A percentile compares a stretch with the other conserved stretches of the same genome.
Evolutionary conservation across 1,140 invertebrate genomes (phyloP).

Genomic region (Hylaeus volcanicus): DNA sequence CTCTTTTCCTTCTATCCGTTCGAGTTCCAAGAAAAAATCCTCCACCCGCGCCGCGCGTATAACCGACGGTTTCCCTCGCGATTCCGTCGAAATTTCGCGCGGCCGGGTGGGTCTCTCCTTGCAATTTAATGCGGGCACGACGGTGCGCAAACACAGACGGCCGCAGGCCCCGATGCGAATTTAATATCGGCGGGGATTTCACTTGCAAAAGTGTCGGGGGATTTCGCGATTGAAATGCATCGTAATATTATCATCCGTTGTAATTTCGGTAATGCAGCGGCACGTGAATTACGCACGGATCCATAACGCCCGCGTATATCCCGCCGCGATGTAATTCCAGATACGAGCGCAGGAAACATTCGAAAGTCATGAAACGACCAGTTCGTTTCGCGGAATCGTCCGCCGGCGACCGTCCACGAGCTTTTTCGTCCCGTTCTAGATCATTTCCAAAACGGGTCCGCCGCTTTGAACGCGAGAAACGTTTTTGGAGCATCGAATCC

Average conservation of each 20-base stretch:
- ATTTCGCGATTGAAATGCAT: slow-evolving; percentile 59
- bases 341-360: slow-evolving; percentile 14
- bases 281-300: slow-evolving; percentile 50
- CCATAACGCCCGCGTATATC: slow-evolving; percentile 32
- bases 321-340: slow-evolving; percentile 32
- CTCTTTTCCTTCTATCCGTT: too few relatives aligned
- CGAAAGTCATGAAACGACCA: slow-evolving; percentile 28
- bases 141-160: slow-evolving; percentile 40
- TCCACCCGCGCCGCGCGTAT: too few relatives aligned
- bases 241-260: slow-evolving; percentile 58
- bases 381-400: background rate
- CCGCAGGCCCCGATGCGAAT: slow-evolving; percentile 37
- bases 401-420: too few relatives aligned
- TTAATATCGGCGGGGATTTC: slow-evolving; percentile 45
- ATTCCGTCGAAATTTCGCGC: too few relatives aligned
- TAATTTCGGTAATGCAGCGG: slow-evolving; percentile 55
- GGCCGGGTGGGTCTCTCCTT: background rate
- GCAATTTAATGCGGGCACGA: slow-evolving; percentile 42
- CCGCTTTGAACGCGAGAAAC: too few relatives aligned
- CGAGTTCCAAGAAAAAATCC: too few relatives aligned
- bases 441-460: too few relatives aligned
- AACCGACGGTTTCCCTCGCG: too few relatives aligned
- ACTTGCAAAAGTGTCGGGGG: slow-evolving; percentile 46
- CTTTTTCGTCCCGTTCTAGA: too few relatives aligned
- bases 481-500: too few relatives aligned